Percentiles rank a stretch among this genome's conserved stretches.
These are phyloP conservation scores for Pungitius pungitius DNA, from an alignment of 2,113 vertebrate genomes.

Conservation along the genomic window DNA sequence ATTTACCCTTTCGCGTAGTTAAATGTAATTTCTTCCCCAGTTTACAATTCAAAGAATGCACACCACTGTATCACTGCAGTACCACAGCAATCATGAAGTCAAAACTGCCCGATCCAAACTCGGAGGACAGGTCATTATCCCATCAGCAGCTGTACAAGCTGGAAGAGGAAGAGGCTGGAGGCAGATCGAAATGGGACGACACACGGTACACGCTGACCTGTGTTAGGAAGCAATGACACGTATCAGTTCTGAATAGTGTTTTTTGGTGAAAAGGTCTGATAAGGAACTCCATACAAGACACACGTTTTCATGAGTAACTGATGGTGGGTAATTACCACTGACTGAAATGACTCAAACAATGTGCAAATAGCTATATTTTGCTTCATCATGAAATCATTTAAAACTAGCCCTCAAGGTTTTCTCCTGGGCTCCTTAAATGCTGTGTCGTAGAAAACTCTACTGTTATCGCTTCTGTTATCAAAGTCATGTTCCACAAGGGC, in stretches of 20 bases:
- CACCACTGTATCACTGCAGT: constrained; percentile 9
- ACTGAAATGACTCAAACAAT: constrained; percentile 4
- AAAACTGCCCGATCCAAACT: constrained; percentile 82
- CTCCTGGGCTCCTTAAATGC: not conserved
- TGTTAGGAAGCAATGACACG: constrained; percentile 69
- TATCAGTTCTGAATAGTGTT: not conserved
- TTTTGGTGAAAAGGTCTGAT: not conserved
- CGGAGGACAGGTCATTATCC: constrained; percentile 87
- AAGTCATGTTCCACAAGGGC: constrained; percentile 20
- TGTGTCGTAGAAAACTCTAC: not conserved
- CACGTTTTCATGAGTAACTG: not conserved
- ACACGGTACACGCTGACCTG: constrained; percentile 92
- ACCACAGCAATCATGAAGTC: constrained; percentile 75
- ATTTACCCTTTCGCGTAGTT: not conserved
- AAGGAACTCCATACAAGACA: not conserved
- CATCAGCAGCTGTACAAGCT: constrained; percentile 82
- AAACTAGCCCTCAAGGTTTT: constrained; percentile 8
- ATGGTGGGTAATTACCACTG: not conserved
- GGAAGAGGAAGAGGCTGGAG: constrained; percentile 84
- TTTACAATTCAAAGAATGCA: constrained; percentile 16
- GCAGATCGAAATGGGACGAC: constrained; percentile 92
- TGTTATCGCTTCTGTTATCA: constrained; percentile 28
- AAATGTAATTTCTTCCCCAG: constrained; percentile 15
- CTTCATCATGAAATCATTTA: not conserved
- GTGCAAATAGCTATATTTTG: constrained; percentile 20